Percentiles rank a stretch among this genome's conserved stretches.
Conservation (phyloP, 1,140 invertebrate genomes). For the Globodera rostochiensis region DNA sequence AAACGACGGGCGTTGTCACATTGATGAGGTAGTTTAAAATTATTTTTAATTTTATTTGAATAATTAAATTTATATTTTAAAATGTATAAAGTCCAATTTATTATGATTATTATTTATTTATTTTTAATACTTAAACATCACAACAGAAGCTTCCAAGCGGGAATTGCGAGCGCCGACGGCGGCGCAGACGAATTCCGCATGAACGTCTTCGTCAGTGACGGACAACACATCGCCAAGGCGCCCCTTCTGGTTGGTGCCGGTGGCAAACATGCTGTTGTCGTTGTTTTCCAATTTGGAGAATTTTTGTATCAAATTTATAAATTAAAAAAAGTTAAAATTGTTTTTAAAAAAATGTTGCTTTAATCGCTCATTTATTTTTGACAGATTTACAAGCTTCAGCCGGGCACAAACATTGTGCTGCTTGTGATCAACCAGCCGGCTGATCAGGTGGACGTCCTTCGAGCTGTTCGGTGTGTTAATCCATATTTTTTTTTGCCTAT, state of each 20-base stretch:
- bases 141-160: not conserved
- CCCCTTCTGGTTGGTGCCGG: slow-evolving; percentile 39
- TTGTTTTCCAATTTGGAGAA: too few species aligned
- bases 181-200: slow-evolving; percentile 40
- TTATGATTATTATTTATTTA: too few species aligned
- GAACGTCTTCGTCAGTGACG: slow-evolving; percentile 47
- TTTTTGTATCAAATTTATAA: too few species aligned
- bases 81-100: too few species aligned
- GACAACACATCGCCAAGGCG: slow-evolving; percentile 38
- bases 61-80: too few species aligned
- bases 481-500: not conserved
- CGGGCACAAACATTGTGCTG: slow-evolving; percentile 55
- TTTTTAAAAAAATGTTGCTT: not conserved
- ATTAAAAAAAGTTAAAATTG: not conserved
- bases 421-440: slow-evolving; percentile 41
- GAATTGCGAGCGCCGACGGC: too few species aligned
- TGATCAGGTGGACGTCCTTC: slow-evolving; percentile 47
- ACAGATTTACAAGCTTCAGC: slow-evolving; percentile 53
- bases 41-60: too few species aligned
- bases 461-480: slow-evolving; percentile 23
- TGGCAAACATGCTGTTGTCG: too few species aligned
- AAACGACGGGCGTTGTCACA: slow-evolving; percentile 42
- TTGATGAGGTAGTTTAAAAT: slow-evolving; percentile 25
- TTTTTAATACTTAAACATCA: too few species aligned
- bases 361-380: not conserved